Conservation (phyloP, 1,140 invertebrate genomes). For the Microplitis mediator region DNA sequence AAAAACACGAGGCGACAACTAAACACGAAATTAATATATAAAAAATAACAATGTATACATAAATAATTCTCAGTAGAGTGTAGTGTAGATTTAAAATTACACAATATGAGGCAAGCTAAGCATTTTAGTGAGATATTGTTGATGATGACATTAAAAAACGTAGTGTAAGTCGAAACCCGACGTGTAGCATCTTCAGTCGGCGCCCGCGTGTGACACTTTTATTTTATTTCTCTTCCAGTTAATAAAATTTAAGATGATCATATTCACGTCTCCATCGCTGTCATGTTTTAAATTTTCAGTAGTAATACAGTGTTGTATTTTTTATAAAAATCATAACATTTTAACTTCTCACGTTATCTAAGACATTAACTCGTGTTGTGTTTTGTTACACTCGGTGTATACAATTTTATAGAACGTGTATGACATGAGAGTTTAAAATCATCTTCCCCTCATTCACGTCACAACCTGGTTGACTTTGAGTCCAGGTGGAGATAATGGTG, state of each 20-base stretch:
- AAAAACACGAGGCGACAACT: background rate
- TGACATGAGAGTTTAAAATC: background rate
- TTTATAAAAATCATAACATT: background rate
- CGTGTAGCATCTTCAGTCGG: too few species aligned
- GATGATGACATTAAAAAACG: too few species aligned
- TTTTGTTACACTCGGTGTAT: background rate
- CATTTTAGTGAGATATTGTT: background rate
- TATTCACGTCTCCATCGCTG: too few species aligned
- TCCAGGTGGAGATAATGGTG: constrained; percentile 31
- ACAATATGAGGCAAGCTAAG: background rate
- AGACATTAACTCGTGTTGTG: background rate
- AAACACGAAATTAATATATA: background rate
- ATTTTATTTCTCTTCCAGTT: too few species aligned
- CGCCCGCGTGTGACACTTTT: too few species aligned
- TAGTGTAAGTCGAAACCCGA: too few species aligned
- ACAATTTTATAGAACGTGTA: background rate
- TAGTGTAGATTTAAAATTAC: background rate
- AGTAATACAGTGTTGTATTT: too few species aligned
- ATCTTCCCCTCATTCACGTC: background rate
- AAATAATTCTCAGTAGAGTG: constrained; percentile 6
- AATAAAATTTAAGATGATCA: too few species aligned
- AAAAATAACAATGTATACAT: background rate
- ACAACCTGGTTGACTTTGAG: background rate
- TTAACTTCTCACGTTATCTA: background rate
- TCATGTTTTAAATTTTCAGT: too few species aligned